These are phyloP conservation scores for Hypotaenidia philippensis DNA, from an alignment of 2,797 vertebrate genomes.

Conservation along the genomic window DNA sequence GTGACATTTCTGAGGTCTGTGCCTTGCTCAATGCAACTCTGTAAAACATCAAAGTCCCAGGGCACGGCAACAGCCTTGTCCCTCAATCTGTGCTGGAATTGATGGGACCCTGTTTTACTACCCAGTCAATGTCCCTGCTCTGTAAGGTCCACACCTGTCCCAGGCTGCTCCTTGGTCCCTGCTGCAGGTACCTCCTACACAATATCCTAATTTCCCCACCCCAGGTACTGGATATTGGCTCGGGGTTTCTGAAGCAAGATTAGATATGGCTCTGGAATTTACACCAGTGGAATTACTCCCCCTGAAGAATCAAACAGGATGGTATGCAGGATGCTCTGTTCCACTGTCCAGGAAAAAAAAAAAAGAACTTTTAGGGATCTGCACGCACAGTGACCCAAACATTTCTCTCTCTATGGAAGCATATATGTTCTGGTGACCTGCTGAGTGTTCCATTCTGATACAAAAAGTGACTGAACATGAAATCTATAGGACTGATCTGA, in stretches of 20 bases:
- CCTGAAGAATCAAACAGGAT: not conserved
- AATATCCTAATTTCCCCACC: not conserved
- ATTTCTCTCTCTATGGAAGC: not conserved
- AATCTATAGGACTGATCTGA: not conserved
- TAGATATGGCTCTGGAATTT: not conserved
- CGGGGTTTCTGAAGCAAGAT: not conserved
- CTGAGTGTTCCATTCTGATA: not conserved
- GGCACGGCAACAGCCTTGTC: accelerated
- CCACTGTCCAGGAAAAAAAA: not conserved
- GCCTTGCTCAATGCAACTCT: not conserved
- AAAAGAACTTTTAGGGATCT: not conserved
- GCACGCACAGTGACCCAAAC: not conserved
- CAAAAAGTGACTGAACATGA: not conserved
- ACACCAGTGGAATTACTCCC: not conserved
- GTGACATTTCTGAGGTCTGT: not conserved
- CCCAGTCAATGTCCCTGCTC: accelerated
- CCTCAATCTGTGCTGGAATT: accelerated
- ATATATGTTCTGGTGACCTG: not conserved
- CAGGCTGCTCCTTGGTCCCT: not conserved
- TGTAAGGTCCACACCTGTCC: accelerated
- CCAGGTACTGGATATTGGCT: not conserved
- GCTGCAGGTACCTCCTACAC: not conserved
- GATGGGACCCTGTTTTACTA: not conserved
- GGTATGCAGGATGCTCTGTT: not conserved
- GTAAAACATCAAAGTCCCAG: not conserved